A percentile compares a stretch with the other conserved stretches of the same genome.
phyloP scores from a whole-genome alignment of 2,113 vertebrate genomes.

The Ctenodactylus gundi region DNA sequence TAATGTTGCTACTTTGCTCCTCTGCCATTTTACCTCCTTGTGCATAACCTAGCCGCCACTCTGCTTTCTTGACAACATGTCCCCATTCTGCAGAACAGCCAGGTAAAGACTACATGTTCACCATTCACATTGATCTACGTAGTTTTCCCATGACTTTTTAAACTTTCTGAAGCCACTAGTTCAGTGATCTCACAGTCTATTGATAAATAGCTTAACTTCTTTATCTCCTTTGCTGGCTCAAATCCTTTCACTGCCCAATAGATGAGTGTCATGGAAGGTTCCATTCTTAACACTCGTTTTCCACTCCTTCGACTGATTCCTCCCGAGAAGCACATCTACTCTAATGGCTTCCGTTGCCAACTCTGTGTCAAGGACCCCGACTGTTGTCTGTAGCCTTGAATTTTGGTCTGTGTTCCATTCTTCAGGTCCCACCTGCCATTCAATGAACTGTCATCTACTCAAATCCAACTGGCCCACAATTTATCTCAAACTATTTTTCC shows the following conservation, averaged over 20 bases:
- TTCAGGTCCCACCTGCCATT: background rate
- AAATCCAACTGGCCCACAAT: background rate
- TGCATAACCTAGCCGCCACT: background rate
- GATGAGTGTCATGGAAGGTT: background rate
- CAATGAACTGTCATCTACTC: background rate
- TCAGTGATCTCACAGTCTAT: background rate
- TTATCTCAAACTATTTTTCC: conserved; percentile 14
- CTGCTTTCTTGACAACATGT: background rate
- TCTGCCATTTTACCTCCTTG: background rate
- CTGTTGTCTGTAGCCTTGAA: background rate
- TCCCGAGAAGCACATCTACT: background rate
- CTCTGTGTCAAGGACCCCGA: background rate
- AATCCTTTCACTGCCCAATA: background rate
- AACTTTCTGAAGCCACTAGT: background rate
- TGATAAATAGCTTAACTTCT: background rate
- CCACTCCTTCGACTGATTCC: background rate
- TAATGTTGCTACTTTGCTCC: background rate
- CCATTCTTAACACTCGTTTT: background rate
- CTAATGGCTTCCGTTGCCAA: background rate
- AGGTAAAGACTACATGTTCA: background rate
- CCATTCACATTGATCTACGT: background rate
- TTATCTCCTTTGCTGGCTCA: background rate
- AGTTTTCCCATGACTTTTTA: background rate
- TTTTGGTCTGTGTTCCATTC: background rate
- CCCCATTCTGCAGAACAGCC: background rate